phyloP scores from a whole-genome alignment of 2,888 invertebrate species.

The Sussaba pulchella region DNA sequence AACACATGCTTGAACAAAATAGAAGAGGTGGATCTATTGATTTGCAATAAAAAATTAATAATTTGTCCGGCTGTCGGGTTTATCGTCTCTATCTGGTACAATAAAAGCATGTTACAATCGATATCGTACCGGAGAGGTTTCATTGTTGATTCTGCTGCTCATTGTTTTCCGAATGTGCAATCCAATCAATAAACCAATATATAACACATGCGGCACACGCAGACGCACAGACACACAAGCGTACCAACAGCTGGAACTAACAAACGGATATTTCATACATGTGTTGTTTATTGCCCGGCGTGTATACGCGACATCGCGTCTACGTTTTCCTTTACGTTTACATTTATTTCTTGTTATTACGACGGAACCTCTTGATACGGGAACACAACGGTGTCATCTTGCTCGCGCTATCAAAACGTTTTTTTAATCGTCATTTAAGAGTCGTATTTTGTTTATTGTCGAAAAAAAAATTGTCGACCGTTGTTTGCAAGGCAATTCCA shows the following conservation, averaged over 20 bases:
- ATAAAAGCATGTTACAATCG: conserved; percentile 53
- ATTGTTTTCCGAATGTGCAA: conserved; percentile 51
- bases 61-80: conserved; percentile 33
- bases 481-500: too few species aligned
- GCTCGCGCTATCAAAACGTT: conserved; percentile 11
- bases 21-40: conserved; percentile 53
- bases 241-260: conserved; percentile 42
- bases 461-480: conserved; percentile 10
- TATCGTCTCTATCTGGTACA: conserved; percentile 31
- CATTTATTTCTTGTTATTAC: conserved; percentile 7
- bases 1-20: conserved; percentile 37
- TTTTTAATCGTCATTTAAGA: too few species aligned
- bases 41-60: conserved; percentile 56
- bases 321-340: conserved; percentile 44
- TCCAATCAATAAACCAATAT: conserved; percentile 50
- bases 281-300: conserved; percentile 50
- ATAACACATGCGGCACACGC: too few species aligned
- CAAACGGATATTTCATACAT: conserved; percentile 52
- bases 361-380: conserved; percentile 1
- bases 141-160: conserved; percentile 41
- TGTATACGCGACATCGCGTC: conserved; percentile 36
- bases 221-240: too few species aligned
- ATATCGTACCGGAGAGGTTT: conserved; percentile 2
- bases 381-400: conserved; percentile 36
- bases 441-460: conserved; percentile 59